A percentile compares a stretch with the other conserved stretches of the same genome.
phyloP scores from a whole-genome alignment of 2,113 vertebrate genomes.

The Acanthochromis polyacanthus region DNA sequence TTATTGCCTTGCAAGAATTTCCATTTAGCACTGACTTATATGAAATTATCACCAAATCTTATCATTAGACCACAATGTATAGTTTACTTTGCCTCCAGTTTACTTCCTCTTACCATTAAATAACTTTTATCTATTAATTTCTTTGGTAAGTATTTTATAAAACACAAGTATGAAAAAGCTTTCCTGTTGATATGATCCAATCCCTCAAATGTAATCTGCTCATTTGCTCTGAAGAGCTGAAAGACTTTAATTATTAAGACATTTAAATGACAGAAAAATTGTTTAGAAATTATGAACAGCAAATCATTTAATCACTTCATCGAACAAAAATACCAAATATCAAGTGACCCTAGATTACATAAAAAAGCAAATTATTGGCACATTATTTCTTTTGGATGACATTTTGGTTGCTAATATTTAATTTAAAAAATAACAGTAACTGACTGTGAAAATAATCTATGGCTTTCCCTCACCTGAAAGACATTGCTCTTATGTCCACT shows the following conservation, averaged over 20 bases:
- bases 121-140: background rate
- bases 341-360: background rate
- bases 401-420: too few relatives aligned
- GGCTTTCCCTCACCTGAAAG: conserved; percentile 89
- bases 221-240: too few relatives aligned
- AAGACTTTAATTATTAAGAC: too few relatives aligned
- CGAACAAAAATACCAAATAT: background rate
- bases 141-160: background rate
- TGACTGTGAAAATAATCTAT: background rate
- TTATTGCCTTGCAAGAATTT: background rate
- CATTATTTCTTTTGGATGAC: background rate
- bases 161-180: background rate
- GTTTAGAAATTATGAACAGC: background rate
- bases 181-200: background rate
- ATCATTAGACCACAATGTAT: too few relatives aligned
- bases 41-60: too few relatives aligned
- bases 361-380: background rate
- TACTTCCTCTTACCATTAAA: background rate
- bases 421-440: background rate
- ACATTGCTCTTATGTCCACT: conserved; percentile 98
- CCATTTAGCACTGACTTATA: too few relatives aligned
- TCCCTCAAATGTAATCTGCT: too few relatives aligned
- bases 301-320: background rate
- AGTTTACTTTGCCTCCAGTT: too few relatives aligned
- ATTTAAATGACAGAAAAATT: too few relatives aligned